Evolutionary conservation across 1,140 invertebrate genomes (phyloP), one percentile per base, ranked within the genome.

Genomic region (Ptiloglossa arizonensis): DNA sequence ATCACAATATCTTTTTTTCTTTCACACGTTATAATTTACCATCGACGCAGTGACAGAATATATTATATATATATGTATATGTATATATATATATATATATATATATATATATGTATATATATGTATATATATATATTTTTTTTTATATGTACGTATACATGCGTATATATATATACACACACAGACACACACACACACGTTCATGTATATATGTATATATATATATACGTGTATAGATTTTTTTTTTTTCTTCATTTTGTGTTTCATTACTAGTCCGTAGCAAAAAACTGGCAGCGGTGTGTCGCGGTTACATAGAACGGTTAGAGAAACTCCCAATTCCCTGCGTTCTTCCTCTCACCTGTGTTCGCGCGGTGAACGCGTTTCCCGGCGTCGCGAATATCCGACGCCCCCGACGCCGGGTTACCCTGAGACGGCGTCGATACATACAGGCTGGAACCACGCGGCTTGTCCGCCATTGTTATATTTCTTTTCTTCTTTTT

Each of bases 11-110:
- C 56, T 59, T 62, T 59, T 41, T 59, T 62, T 22, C 60, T 76
- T 76, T 76, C 44, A 70, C 27, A 57, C 73, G 73, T 76, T n/a
- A 48, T 71, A 78, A 56, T 72, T 48, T 79, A 52, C 67, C 78
- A 59, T 75, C 74, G 74, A 83, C 62, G 81, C 62, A 70, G 74
- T 82, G 62, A 83, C 75, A 78, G 74, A 77, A 83, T 83, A 82
- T 78, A 78, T 78, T 63, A 76, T 75, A 74, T 78, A 56, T 68
- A 17, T 59, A 44, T 74, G 41, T 24, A 52, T 50, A 41, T 41
- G 17, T 44, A 50, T 38, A 35, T 60, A 38, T 62, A 32, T n/a
- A 13, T 63, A 52, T 46, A 60, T 67, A n/a, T 75, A 32, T 48
- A 46, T 79, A 68, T 84, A 67, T 63, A 52, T 60, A 63, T 72